These are phyloP conservation scores for Zaprionus africanus DNA, from an alignment of 1,140 invertebrate species.

Conservation along the genomic window DNA sequence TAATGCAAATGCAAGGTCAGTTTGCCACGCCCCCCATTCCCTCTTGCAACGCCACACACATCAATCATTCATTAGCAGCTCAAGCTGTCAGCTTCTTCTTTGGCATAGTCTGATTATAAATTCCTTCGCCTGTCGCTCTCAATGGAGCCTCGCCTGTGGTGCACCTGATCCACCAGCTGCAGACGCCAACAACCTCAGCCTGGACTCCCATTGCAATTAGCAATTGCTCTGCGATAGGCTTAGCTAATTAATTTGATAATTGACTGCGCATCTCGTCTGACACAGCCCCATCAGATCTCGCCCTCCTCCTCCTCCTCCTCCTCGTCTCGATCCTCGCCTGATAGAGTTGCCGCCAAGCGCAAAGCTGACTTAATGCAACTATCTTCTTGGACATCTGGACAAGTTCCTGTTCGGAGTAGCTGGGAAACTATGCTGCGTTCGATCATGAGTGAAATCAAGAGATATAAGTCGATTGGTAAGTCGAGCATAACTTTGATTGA, in stretches of 20 bases:
- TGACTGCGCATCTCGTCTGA: slow-evolving; percentile 49
- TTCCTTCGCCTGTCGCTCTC: slow-evolving; percentile 40
- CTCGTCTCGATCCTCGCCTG: neutral
- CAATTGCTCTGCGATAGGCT: slow-evolving; percentile 56
- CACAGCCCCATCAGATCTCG: slow-evolving; percentile 42
- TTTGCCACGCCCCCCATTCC: slow-evolving; percentile 32
- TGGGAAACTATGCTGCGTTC: neutral
- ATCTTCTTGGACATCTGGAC: slow-evolving; percentile 15
- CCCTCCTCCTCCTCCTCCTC: neutral
- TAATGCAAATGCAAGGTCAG: slow-evolving; percentile 81
- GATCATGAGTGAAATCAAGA: neutral
- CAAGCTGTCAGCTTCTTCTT: slow-evolving; percentile 72
- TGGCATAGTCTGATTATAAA: slow-evolving; percentile 60
- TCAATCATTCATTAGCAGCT: slow-evolving; percentile 82
- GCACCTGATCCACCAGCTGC: slow-evolving; percentile 1
- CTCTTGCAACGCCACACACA: slow-evolving; percentile 56
- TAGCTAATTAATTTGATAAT: slow-evolving; percentile 75
- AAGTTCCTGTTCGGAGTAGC: slow-evolving; percentile 3
- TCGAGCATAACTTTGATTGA: slow-evolving; percentile 3
- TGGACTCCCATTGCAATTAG: slow-evolving; percentile 47
- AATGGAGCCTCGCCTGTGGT: slow-evolving; percentile 20
- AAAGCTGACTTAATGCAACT: slow-evolving; percentile 14
- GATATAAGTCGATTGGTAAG: neutral
- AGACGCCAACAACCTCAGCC: slow-evolving; percentile 7
- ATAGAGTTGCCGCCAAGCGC: slow-evolving; percentile 6